phyloP scores from a whole-genome alignment of 2,797 vertebrate genomes.

The Discoglossus pictus region DNA sequence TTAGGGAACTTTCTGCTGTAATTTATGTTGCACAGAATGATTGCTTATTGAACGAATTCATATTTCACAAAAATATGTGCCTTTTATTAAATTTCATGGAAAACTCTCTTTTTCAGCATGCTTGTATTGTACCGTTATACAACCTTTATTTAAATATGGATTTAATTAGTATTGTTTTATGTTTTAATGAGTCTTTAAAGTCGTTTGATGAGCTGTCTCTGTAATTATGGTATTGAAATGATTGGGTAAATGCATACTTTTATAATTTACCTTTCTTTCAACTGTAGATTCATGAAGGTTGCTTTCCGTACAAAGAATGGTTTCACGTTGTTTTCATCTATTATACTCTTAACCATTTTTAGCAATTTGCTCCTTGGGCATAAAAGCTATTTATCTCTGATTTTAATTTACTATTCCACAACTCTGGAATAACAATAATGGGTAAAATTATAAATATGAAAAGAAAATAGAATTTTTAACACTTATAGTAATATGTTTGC shows the following conservation, averaged over 20 bases:
- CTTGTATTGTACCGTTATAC: conserved; percentile 53
- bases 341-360: conserved; percentile 55
- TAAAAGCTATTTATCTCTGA: conserved; percentile 64
- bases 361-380: conserved; percentile 54
- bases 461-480: not conserved
- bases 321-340: conserved; percentile 65
- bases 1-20: not conserved
- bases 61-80: not conserved
- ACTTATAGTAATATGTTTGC: conserved; percentile 5
- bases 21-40: not conserved
- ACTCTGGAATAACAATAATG: conserved; percentile 13
- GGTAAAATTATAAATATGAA: not conserved
- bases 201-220: conserved; percentile 71
- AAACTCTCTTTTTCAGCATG: conserved; percentile 9
- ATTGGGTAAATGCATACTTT: conserved; percentile 73
- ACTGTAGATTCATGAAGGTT: conserved; percentile 65
- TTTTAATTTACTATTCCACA: conserved; percentile 65
- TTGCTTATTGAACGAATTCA: not conserved
- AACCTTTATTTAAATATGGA: conserved; percentile 74
- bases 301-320: conserved; percentile 65
- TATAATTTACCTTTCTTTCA: conserved; percentile 70
- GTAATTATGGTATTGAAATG: conserved; percentile 75
- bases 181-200: conserved; percentile 75
- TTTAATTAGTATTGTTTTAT: conserved; percentile 77
- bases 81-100: conserved; percentile 9